Base-by-base conservation (phyloP, 2,113 vertebrate genomes). In the Tenrec ecaudatus region DNA sequence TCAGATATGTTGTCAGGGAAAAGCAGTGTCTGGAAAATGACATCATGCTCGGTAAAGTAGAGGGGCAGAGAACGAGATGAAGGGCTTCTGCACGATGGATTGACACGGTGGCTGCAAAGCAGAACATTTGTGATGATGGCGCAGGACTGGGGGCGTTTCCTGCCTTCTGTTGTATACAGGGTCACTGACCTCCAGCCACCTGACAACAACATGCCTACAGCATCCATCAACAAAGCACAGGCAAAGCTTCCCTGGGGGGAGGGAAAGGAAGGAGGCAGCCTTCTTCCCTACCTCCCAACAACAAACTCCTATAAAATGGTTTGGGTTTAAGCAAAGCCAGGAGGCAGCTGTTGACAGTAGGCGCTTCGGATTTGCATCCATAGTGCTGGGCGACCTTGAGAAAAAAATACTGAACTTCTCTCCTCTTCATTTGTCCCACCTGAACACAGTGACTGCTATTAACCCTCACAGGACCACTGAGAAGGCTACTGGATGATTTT, bases 341-440 rank as follows among this genome's bases (percentile, higher is more conserved):
- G 83, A 58, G 17, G 33, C 10, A 2, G 33, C 31, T 6, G 22
- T 73, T 33, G 6, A 3, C 3, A 6, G 19, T 5, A 16, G 25
- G 11, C 1, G 10, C 14, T 8, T 43, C 43, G 1, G 80, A 27
- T 84, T 78, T 58, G 38, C 31, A 6, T 78, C 53, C 40, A 2
- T 64, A 5, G 20, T 5, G 40, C 83, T 29, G 2, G 58, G 83
- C 68, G 90, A 91, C 92, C 66, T 84, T 92, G 90, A 84, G 66
- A 66, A 75, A 58, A 58, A 31, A 1, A n/a, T 53, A 53, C 17
- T 58, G 31, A 60, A 25, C 47, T 11, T 82, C 11, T 69, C 23
- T 38, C 10, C 83, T 85, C 53, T 60, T 91, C 47, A 33, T 25
- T 16, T 16, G 78, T 79, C 36, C 87, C 5, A 2, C 6, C n/a